A percentile compares a stretch with the other conserved stretches of the same genome.
Evolutionary conservation across 2,113 vertebrate species (phyloP).

Genomic region (Periophthalmus modestus): DNA sequence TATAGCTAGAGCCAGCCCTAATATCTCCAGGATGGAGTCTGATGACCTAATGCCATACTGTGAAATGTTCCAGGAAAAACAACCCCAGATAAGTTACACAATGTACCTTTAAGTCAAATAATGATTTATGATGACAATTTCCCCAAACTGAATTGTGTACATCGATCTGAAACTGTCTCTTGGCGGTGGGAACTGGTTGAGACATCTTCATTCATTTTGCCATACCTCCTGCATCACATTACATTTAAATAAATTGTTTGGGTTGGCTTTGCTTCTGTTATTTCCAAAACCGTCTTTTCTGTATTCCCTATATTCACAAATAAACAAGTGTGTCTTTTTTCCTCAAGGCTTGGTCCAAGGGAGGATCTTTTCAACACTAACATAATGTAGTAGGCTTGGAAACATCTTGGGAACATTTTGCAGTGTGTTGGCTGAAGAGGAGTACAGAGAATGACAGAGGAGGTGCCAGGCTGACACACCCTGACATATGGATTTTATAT

Average conservation of each 20-base stretch:
- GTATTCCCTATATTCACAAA: not conserved
- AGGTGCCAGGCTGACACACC: constrained; percentile 20
- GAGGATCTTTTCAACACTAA: constrained; percentile 22
- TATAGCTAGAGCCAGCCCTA: no score
- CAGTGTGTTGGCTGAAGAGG: constrained; percentile 11
- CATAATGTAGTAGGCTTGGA: constrained; percentile 49
- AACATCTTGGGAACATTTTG: constrained; percentile 27
- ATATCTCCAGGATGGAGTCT: no score
- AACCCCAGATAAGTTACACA: no score
- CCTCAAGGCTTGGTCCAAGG: constrained; percentile 23
- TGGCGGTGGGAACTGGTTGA: not conserved
- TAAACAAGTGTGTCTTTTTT: constrained; percentile 15
- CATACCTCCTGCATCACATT: not conserved
- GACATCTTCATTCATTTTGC: not conserved
- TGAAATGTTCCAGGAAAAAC: no score
- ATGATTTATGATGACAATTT: no score
- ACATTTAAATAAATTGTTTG: not conserved
- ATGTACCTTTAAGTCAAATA: no score
- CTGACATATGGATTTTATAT: constrained; percentile 34
- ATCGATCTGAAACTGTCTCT: no score
- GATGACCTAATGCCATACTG: no score
- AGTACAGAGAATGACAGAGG: constrained; percentile 39
- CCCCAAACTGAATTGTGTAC: no score
- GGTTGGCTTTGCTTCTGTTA: not conserved
- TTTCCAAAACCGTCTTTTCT: constrained; percentile 13